Evolutionary conservation across 2,113 vertebrate genomes (phyloP).

Genomic region (Poecilia latipinna): DNA sequence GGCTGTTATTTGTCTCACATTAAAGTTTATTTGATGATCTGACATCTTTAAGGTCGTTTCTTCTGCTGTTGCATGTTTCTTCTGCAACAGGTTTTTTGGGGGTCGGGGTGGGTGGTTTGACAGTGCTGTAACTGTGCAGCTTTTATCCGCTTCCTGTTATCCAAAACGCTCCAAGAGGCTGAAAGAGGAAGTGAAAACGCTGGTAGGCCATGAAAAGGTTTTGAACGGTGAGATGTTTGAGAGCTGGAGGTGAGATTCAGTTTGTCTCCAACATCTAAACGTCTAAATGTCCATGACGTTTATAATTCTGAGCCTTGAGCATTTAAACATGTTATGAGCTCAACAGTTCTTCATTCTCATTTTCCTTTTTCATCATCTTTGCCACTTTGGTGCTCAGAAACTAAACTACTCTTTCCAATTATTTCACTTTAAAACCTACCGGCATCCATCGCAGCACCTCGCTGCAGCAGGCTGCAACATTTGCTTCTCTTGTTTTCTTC

Average conservation of each 20-base stretch:
- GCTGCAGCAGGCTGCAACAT: constrained; percentile 48
- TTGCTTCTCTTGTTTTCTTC: constrained; percentile 54
- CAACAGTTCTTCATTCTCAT: constrained; percentile 36
- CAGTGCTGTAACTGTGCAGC: neutral
- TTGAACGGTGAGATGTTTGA: no score
- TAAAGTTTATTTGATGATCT: neutral
- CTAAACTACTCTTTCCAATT: constrained; percentile 70
- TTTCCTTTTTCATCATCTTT: constrained; percentile 65
- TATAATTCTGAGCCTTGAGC: neutral
- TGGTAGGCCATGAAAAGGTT: no score
- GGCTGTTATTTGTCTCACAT: neutral
- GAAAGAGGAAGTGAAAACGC: neutral
- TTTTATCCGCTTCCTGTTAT: neutral
- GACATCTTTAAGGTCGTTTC: neutral
- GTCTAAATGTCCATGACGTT: neutral
- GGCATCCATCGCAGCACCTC: constrained; percentile 35
- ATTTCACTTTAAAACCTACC: constrained; percentile 67
- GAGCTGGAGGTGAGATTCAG: neutral
- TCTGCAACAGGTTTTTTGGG: neutral
- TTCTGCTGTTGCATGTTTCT: no score
- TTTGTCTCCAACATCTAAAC: neutral
- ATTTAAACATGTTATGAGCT: constrained; percentile 38
- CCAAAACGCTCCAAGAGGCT: neutral
- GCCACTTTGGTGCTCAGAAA: constrained; percentile 46
- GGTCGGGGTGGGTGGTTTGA: no score